phyloP scores from a whole-genome alignment of 30 jellyfish, hydroid and myxozoan genomes.

The Chironex yamaguchii region DNA sequence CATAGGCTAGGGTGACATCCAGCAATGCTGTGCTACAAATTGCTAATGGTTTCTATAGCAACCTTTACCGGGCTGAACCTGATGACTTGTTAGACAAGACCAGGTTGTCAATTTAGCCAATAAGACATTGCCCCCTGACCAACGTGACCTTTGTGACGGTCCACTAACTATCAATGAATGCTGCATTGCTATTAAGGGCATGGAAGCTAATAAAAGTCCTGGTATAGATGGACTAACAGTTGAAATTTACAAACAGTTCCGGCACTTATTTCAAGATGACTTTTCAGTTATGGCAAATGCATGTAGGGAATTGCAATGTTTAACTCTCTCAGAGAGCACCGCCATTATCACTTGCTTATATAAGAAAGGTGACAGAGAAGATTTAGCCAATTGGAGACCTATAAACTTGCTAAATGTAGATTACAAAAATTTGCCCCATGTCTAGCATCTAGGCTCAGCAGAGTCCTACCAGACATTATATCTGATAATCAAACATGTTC shows the following conservation, averaged over 20 bases:
- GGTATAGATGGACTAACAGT: background rate
- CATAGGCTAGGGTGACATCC: background rate
- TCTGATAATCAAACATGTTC: conserved; percentile 48
- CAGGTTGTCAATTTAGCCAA: background rate
- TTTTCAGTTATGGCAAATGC: background rate
- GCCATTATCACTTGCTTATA: too few relatives aligned
- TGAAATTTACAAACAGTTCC: background rate
- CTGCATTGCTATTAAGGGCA: background rate
- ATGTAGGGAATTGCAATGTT: background rate
- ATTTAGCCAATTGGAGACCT: conserved; percentile 47
- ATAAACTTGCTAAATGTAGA: conserved; percentile 35
- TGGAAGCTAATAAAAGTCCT: background rate
- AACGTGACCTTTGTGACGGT: conserved; percentile 3
- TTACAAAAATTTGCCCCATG: conserved; percentile 18
- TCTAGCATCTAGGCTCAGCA: conserved; percentile 18
- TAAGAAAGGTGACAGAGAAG: conserved; percentile 21
- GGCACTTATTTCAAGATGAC: background rate
- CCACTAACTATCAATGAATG: conserved; percentile 6
- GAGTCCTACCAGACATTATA: background rate
- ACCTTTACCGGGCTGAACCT: conserved; percentile 18
- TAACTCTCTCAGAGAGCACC: background rate
- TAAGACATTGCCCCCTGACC: background rate
- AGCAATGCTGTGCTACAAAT: background rate
- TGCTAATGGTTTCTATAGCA: conserved; percentile 2
- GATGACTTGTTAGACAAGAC: background rate